Percentiles rank a stretch among this genome's conserved stretches.
phyloP scores from a whole-genome alignment of 2,113 vertebrate genomes.

The Prinia subflava region DNA sequence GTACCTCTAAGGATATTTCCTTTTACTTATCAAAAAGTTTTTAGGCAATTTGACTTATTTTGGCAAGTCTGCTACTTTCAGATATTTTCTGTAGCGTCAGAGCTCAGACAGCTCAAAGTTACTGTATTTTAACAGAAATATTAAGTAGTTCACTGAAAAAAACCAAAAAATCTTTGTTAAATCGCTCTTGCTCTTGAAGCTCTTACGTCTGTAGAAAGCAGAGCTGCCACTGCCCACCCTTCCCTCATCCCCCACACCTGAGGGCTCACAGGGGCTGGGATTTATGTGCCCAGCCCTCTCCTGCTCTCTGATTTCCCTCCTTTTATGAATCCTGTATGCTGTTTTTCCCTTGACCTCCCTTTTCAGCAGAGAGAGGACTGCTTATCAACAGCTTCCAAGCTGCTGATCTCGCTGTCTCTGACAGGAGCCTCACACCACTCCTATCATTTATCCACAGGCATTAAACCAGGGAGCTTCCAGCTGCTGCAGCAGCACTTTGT shows the following conservation, averaged over 20 bases:
- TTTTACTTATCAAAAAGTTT: background rate
- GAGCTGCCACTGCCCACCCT: background rate
- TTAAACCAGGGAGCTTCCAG: background rate
- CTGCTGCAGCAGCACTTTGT: conserved; percentile 1
- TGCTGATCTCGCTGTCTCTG: background rate
- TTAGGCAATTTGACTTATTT: background rate
- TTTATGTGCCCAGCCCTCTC: background rate
- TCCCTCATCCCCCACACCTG: background rate
- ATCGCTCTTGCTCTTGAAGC: background rate
- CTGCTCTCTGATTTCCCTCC: background rate
- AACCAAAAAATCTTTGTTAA: background rate
- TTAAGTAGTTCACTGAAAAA: background rate
- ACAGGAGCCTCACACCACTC: background rate
- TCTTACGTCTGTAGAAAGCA: fast-evolving
- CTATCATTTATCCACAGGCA: background rate
- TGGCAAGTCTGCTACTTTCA: background rate
- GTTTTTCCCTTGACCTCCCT: background rate
- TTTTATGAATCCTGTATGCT: background rate
- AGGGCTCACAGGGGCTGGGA: background rate
- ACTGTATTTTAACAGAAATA: background rate
- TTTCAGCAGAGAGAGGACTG: background rate
- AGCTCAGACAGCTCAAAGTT: background rate
- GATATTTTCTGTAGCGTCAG: background rate
- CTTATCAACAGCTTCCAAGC: conserved; percentile 5
- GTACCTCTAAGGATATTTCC: background rate